A percentile compares a stretch with the other conserved stretches of the same genome.
Conservation (phyloP, 1,140 invertebrate genomes). For the Aphelinus certus region DNA sequence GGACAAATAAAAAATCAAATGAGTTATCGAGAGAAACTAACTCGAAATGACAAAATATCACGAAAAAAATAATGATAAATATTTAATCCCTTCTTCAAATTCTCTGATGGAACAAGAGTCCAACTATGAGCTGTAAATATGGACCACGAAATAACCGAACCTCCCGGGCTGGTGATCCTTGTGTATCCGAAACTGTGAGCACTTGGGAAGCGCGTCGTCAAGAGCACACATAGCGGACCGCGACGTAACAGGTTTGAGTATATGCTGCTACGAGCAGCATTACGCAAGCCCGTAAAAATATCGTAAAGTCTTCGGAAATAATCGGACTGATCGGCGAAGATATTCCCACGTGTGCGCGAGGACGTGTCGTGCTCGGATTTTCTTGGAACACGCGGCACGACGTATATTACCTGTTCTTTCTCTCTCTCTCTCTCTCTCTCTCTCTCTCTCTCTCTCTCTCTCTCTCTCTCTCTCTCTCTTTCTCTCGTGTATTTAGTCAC, state of each 20-base stretch:
- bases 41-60: no score
- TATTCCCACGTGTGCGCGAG: background rate
- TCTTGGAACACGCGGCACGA: background rate
- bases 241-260: conserved; percentile 11
- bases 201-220: background rate
- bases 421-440: conserved; percentile 1
- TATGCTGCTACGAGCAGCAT: background rate
- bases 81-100: no score
- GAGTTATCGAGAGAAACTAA: no score
- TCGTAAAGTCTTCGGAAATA: conserved; percentile 18
- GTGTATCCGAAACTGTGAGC: no score
- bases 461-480: conserved; percentile 5
- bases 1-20: no score
- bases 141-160: no score
- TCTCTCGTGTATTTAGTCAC: background rate
- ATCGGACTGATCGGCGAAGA: background rate
- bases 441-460: background rate
- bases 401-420: background rate
- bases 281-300: conserved; percentile 7
- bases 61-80: no score
- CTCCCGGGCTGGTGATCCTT: no score
- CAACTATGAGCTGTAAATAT: no score
- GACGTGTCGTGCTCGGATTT: background rate
- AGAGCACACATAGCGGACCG: background rate
- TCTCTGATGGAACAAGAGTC: no score